Evolutionary conservation across 53 echinoderm and acorn worm species (phyloP).

Genomic region (Temnopleurus reevesii): DNA sequence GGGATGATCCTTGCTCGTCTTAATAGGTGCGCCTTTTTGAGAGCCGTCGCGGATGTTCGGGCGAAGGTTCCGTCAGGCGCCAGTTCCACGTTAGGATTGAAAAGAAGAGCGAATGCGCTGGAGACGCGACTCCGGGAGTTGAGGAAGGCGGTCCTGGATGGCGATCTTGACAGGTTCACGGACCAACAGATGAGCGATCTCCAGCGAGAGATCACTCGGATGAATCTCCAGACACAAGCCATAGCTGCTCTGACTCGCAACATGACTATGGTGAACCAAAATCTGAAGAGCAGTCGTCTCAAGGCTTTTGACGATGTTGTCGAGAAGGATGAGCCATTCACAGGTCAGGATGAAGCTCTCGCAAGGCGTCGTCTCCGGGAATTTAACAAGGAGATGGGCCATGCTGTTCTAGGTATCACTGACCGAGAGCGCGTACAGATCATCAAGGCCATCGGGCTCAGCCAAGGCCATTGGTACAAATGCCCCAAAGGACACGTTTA

Average conservation of each 20-base stretch:
- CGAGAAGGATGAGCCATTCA: neutral
- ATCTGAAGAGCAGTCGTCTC: neutral
- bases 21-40: slow-evolving; percentile 37
- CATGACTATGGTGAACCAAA: neutral
- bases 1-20: slow-evolving; percentile 27
- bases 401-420: slow-evolving; percentile 55
- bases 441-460: slow-evolving; percentile 71
- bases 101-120: neutral
- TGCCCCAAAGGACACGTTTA: slow-evolving; percentile 87
- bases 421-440: slow-evolving; percentile 71
- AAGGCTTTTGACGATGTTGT: slow-evolving; percentile 28
- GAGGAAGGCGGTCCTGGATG: neutral
- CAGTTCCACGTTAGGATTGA: neutral
- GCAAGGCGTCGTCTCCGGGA: neutral
- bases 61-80: neutral
- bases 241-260: neutral
- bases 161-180: slow-evolving; percentile 32
- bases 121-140: neutral
- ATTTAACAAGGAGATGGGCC: neutral
- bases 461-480: slow-evolving; percentile 82
- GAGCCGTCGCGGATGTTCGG: neutral
- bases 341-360: neutral
- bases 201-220: slow-evolving; percentile 11
- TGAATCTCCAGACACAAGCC: neutral
- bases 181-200: slow-evolving; percentile 42